Base-by-base conservation (phyloP, 2,113 vertebrate genomes). In the Plecotus auritus region DNA sequence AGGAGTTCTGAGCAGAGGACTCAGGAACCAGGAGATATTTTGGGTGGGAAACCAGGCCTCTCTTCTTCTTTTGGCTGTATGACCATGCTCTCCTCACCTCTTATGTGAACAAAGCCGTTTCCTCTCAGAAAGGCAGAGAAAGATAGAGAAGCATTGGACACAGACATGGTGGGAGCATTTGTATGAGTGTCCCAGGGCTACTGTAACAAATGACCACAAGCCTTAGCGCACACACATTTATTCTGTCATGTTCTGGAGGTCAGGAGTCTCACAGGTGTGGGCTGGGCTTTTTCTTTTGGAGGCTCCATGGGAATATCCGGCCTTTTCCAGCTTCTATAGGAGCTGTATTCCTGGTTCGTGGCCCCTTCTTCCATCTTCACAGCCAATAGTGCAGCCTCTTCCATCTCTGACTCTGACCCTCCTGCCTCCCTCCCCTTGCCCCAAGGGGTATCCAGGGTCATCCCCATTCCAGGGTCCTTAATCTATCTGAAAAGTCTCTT, bases 301-400 rank as follows among this genome's bases (percentile, higher is more conserved):
- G 51, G 26, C 18, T 61, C 66, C 23, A 30, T 49, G 40, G 49
- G 84, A 40, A 42, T 28, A 13, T 32, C 23, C 6, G 1, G 22
- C 47, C 70, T 45, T 17, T 76, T 28, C 30, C 17, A 13, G 59
- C 14, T 64, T 77, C 30, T 17, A 45, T 45, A 30, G 73, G 73
- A 2, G 0, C 74, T 5, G 0, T 8, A 5, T 64, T 45, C 61
- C 20, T 14, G 51, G 64, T 30, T 28, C 5, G 2, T 0, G 4
- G 51, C 49, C 10, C 51, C 18, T 37, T 10, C 40, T 17, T 42
- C 10, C 1, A 0, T 26, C 28, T 4, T 7, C 85, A 51, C 5
- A 2, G 35, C 35, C 67, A 30, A 17, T 59, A 66, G 77, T 4
- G 7, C 10, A 11, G 76, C 14, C 16, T 40, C 28, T 56, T 51